Conservation (phyloP, 2,888 invertebrate genomes). For the Dasypogon diadema region DNA sequence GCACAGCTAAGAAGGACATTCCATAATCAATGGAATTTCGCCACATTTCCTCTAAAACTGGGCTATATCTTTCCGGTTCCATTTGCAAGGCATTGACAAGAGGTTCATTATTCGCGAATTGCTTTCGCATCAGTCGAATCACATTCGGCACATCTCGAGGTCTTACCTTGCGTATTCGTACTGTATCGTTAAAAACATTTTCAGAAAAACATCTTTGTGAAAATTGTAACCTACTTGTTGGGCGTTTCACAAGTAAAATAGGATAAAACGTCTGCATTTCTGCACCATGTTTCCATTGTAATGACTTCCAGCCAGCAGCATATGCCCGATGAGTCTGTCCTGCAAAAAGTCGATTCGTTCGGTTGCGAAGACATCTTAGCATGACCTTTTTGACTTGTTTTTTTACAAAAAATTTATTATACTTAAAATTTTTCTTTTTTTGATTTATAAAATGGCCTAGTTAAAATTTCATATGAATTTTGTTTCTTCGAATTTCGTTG, state of each 20-base stretch:
- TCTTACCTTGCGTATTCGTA: conserved; percentile 13
- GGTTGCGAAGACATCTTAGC: conserved; percentile 3
- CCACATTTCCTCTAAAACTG: conserved; percentile 20
- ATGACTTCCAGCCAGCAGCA: background rate
- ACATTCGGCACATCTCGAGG: conserved; percentile 6
- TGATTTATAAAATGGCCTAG: background rate
- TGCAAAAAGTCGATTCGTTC: background rate
- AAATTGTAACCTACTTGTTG: background rate
- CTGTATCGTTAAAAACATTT: background rate
- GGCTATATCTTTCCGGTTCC: background rate
- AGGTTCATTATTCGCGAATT: conserved; percentile 1
- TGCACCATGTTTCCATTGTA: background rate
- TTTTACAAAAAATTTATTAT: background rate
- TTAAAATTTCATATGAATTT: background rate
- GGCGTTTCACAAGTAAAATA: background rate
- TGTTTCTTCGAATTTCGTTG: background rate
- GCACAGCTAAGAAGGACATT: conserved; percentile 26
- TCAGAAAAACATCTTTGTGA: background rate
- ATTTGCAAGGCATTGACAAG: conserved; percentile 25
- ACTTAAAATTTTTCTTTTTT: background rate
- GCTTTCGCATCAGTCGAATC: conserved; percentile 2
- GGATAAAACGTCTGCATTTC: background rate
- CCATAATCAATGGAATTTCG: conserved; percentile 2
- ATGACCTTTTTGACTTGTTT: conserved; percentile 1
- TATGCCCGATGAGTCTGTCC: background rate